Conservation (phyloP, 2,888 invertebrate genomes). For the Aplocera efformata region DNA sequence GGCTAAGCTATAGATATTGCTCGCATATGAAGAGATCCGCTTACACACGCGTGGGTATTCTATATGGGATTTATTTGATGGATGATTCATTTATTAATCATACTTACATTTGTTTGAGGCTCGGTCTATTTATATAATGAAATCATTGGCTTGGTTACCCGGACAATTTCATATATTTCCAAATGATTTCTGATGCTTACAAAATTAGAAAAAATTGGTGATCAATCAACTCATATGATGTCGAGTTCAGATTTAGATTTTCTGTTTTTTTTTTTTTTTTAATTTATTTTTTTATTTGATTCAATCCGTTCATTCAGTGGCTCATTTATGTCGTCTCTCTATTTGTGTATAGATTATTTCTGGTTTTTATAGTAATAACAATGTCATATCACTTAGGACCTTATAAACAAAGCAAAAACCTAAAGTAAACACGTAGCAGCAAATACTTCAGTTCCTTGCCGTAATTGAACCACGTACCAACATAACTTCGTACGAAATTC, state of each 20-base stretch:
- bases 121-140: background rate
- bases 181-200: too few species aligned
- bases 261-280: too few species aligned
- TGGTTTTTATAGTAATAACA: too few species aligned
- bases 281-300: too few species aligned
- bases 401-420: constrained; percentile 27
- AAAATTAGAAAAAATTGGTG: too few species aligned
- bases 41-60: constrained; percentile 3
- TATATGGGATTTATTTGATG: constrained; percentile 15
- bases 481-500: constrained; percentile 56
- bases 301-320: too few species aligned
- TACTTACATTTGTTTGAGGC: background rate
- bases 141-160: too few species aligned
- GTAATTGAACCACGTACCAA: constrained; percentile 59
- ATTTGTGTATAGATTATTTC: too few species aligned
- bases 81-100: constrained; percentile 12
- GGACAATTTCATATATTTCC: too few species aligned
- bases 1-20: constrained; percentile 21
- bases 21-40: constrained; percentile 21
- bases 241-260: too few species aligned
- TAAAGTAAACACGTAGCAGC: constrained; percentile 30
- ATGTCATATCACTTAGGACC: constrained; percentile 17
- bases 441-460: constrained; percentile 37
- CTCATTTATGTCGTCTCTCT: too few species aligned
- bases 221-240: too few species aligned